These are phyloP conservation scores for Sakesphorus luctuosus DNA, from an alignment of 2,113 vertebrate species.

Conservation along the genomic window DNA sequence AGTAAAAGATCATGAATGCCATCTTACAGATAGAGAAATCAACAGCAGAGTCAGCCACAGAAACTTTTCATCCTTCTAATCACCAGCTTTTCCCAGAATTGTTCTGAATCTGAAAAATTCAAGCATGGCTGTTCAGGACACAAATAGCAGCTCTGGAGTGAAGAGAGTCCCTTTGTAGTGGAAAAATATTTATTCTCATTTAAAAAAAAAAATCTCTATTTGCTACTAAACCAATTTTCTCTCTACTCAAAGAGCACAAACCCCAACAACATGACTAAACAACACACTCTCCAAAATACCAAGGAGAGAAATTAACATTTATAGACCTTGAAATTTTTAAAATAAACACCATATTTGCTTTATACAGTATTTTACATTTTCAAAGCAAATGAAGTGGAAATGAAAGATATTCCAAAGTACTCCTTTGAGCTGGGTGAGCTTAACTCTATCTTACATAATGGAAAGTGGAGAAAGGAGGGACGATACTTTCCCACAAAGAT, in stretches of 20 bases:
- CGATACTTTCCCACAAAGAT: not conserved
- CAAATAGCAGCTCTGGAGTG: not conserved
- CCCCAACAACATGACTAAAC: not conserved
- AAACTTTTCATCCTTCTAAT: not conserved
- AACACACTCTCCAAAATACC: not conserved
- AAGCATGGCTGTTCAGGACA: conserved; percentile 7
- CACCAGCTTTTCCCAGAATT: conserved; percentile 7
- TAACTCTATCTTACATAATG: not conserved
- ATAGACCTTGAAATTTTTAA: not conserved
- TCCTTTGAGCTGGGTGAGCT: not conserved
- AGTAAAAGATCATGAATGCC: not conserved
- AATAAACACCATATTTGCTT: not conserved
- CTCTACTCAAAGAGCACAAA: not conserved
- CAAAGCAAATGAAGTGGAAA: not conserved
- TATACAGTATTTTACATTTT: not conserved
- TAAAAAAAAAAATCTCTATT: not conserved
- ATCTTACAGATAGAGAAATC: conserved; percentile 2
- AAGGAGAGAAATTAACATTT: not conserved
- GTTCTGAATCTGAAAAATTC: conserved; percentile 29
- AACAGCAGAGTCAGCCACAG: conserved; percentile 1
- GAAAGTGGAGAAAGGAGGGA: not conserved
- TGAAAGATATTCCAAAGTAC: not conserved
- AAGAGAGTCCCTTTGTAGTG: not conserved
- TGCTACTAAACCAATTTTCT: not conserved
- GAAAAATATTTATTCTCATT: not conserved